Conservation (phyloP, 2,113 vertebrate species). For the Pterocles orientalis region DNA sequence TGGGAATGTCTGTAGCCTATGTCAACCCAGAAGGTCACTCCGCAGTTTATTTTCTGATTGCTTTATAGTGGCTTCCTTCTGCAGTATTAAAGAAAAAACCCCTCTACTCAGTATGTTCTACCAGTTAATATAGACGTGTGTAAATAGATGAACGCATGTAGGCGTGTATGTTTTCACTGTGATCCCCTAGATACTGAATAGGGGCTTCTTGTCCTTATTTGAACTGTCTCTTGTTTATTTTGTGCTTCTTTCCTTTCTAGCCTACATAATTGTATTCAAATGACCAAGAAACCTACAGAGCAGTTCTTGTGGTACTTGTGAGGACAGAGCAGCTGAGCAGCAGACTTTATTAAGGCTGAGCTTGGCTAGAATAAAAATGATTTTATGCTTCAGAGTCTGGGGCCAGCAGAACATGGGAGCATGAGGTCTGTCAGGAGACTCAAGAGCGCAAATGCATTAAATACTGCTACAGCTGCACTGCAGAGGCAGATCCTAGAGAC, state of each 20-base stretch:
- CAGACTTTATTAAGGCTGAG: neutral
- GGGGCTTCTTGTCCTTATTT: neutral
- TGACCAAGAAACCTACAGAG: neutral
- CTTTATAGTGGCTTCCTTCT: neutral
- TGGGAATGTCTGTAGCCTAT: neutral
- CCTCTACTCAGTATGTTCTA: neutral
- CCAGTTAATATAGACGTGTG: neutral
- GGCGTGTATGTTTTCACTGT: neutral
- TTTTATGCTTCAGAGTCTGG: neutral
- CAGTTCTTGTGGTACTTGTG: neutral
- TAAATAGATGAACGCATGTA: neutral
- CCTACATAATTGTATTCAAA: neutral
- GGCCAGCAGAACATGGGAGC: neutral
- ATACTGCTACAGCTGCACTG: neutral
- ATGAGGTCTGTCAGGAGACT: neutral
- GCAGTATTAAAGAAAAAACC: neutral
- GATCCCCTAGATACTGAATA: neutral
- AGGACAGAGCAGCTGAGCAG: neutral
- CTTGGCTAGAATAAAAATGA: neutral
- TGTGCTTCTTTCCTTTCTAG: neutral
- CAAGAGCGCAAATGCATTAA: neutral
- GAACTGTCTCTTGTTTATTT: neutral
- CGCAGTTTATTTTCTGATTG: neutral
- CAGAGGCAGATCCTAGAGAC: neutral
- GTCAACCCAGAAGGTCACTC: neutral